Percentiles rank a stretch among this genome's conserved stretches.
Evolutionary conservation across 2,797 vertebrate genomes (phyloP).

Genomic region (Oreonectes daqikongensis): DNA sequence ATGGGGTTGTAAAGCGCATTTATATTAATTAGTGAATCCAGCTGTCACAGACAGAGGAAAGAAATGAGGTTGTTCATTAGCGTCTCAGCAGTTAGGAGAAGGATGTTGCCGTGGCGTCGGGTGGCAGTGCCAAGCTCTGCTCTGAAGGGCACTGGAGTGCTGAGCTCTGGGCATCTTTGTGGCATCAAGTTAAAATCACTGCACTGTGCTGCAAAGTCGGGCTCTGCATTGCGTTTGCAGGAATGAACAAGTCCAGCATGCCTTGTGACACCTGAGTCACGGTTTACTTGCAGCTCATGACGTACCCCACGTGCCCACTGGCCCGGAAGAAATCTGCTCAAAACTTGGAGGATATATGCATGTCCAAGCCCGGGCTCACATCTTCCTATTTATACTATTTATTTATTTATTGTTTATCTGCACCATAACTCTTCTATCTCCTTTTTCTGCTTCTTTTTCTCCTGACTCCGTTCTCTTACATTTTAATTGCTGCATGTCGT

Average conservation of each 20-base stretch:
- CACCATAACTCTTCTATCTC: no score
- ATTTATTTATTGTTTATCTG: no score
- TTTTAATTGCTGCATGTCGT: constrained; percentile 14
- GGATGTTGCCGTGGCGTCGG: constrained; percentile 11
- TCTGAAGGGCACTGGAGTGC: constrained; percentile 38
- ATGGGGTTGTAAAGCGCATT: constrained; percentile 24
- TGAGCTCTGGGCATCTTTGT: constrained; percentile 44
- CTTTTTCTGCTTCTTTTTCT: background rate
- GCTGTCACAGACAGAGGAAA: constrained; percentile 20
- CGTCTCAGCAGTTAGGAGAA: background rate
- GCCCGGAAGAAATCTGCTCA: constrained; percentile 2
- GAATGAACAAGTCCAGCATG: background rate
- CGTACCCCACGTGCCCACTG: background rate
- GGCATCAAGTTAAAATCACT: constrained; percentile 40
- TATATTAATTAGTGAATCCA: constrained; percentile 20
- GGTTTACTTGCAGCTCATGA: background rate
- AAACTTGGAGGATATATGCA: background rate
- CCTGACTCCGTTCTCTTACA: constrained; percentile 10
- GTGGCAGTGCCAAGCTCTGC: constrained; percentile 25
- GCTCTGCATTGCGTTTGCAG: constrained; percentile 10
- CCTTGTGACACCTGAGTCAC: constrained; percentile 1
- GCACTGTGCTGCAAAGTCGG: constrained; percentile 26
- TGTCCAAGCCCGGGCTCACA: no score
- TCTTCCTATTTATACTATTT: no score
- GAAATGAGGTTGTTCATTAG: constrained; percentile 12